Evolutionary conservation across 2,888 invertebrate genomes (phyloP).

Genomic region (Didymodactylos carnosus): DNA sequence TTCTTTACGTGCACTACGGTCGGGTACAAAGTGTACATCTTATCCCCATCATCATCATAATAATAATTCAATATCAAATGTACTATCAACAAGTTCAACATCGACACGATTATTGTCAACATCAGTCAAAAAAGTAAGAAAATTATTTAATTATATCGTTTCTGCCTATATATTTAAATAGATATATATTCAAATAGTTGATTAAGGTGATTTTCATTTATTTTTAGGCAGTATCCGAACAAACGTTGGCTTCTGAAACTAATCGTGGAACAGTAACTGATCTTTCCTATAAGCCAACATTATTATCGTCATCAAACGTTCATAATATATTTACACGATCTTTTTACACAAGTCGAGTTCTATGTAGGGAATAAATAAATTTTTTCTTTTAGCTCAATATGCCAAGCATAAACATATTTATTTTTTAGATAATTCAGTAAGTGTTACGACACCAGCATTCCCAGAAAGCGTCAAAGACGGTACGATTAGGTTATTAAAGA

Average conservation of each 20-base stretch:
- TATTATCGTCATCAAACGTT: too few species aligned
- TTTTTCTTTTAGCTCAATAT: not conserved
- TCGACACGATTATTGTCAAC: not conserved
- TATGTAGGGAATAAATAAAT: not conserved
- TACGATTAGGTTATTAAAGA: slow-evolving; percentile 63
- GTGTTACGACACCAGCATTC: slow-evolving; percentile 69
- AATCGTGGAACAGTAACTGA: not conserved
- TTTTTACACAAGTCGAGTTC: not conserved
- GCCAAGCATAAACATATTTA: not conserved
- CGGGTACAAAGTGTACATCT: not conserved
- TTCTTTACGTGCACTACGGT: not conserved
- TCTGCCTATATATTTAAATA: not conserved
- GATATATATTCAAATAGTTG: not conserved
- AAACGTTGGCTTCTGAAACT: not conserved
- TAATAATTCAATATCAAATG: not conserved
- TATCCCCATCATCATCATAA: not conserved
- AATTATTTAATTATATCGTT: not conserved
- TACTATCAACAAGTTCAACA: not conserved
- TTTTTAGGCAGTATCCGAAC: not conserved
- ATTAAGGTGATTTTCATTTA: not conserved
- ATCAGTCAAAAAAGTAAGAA: not conserved
- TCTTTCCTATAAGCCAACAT: too few species aligned
- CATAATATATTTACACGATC: not conserved
- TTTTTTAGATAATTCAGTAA: slow-evolving; percentile 37
- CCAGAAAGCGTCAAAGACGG: slow-evolving; percentile 91